Conservation (phyloP, 1,140 invertebrate species). For the Drosophila sproati region DNA sequence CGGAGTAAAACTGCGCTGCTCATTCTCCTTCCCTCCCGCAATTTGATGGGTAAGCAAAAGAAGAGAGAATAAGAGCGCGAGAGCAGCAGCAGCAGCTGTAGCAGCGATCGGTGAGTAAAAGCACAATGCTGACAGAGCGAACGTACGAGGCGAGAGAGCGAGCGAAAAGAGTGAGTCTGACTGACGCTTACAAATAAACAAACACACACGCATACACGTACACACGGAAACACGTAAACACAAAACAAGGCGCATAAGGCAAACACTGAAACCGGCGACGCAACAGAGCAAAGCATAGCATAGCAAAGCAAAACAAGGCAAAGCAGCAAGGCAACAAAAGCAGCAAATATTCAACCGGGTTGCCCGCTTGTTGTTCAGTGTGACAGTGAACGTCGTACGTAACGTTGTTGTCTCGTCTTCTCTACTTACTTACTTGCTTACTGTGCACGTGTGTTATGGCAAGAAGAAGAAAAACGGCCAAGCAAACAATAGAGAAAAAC, state of each 20-base stretch:
- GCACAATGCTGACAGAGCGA: conserved; percentile 3
- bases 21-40: background rate
- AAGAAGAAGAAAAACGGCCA: conserved; percentile 23
- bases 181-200: conserved; percentile 31
- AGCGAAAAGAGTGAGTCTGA: conserved; percentile 17
- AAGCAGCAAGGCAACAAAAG: conserved; percentile 20
- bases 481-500: conserved; percentile 29
- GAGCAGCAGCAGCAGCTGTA: background rate
- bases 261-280: conserved; percentile 37
- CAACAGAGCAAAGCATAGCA: conserved; percentile 14
- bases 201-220: background rate
- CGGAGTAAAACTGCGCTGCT: background rate
- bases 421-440: too few species aligned
- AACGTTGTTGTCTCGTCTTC: conserved; percentile 39
- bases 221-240: background rate
- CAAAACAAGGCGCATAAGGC: conserved; percentile 15
- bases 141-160: background rate
- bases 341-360: conserved; percentile 28
- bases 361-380: conserved; percentile 43
- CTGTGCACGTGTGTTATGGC: conserved; percentile 51
- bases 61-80: conserved; percentile 4
- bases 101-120: conserved; percentile 25
- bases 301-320: conserved; percentile 18
- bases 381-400: conserved; percentile 74
- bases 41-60: conserved; percentile 42